A percentile compares a stretch with the other conserved stretches of the same genome.
phyloP scores from a whole-genome alignment of 1,140 invertebrate genomes.

The Coelopa frigida region DNA sequence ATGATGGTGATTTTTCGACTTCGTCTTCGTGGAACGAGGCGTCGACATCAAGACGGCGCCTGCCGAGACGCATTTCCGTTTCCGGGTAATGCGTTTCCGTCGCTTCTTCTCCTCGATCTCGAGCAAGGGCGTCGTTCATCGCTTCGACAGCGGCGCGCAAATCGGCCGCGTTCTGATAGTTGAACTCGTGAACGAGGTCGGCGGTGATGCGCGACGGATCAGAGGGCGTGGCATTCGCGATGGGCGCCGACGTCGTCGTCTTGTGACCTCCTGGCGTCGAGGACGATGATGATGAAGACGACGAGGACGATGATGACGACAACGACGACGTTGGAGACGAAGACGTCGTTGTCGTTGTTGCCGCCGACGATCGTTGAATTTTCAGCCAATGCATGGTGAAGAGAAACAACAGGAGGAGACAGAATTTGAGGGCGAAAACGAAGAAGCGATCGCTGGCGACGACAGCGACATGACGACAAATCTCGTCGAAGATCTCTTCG shows the following conservation, averaged over 20 bases:
- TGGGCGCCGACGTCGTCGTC: background rate
- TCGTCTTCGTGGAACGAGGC: slow-evolving; percentile 18
- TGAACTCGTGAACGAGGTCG: slow-evolving; percentile 30
- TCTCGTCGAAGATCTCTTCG: too few species aligned
- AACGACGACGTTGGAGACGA: too few species aligned
- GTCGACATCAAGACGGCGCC: slow-evolving; percentile 35
- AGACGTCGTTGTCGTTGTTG: background rate
- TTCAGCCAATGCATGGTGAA: slow-evolving; percentile 15
- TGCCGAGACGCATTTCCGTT: slow-evolving; percentile 39
- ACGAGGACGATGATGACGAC: slow-evolving; percentile 15
- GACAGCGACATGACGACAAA: too few species aligned
- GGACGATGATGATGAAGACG: too few species aligned
- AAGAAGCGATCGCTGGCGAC: slow-evolving; percentile 12
- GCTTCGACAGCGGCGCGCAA: slow-evolving; percentile 31
- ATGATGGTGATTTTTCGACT: background rate
- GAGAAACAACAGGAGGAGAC: slow-evolving; percentile 11
- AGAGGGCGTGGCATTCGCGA: background rate
- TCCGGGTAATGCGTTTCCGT: slow-evolving; percentile 38
- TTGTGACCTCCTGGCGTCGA: too few species aligned
- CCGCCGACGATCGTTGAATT: background rate
- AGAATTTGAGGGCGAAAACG: slow-evolving; percentile 12
- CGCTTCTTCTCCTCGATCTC: slow-evolving; percentile 39
- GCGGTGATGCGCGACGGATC: background rate
- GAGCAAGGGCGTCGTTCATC: slow-evolving; percentile 27
- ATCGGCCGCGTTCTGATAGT: slow-evolving; percentile 34